A percentile compares a stretch with the other conserved stretches of the same genome.
These are phyloP conservation scores for Tenodera sinensis DNA, from an alignment of 2,888 invertebrate species.

Conservation along the genomic window DNA sequence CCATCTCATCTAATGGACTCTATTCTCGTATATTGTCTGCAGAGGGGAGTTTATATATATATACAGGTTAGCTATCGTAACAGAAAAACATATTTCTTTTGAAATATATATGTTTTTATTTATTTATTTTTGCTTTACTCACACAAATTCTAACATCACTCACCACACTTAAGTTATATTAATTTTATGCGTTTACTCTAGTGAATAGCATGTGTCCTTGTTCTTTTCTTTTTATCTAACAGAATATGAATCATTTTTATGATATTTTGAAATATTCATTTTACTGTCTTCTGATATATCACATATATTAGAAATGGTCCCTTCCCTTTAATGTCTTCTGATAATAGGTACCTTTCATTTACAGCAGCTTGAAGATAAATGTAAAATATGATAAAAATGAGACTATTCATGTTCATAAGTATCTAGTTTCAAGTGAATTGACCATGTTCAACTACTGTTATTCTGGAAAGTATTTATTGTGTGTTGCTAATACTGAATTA, in stretches of 20 bases:
- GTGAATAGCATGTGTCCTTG: not conserved
- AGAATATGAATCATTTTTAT: not conserved
- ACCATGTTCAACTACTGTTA: not conserved
- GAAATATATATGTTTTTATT: not conserved
- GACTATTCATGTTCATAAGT: not conserved
- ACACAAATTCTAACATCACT: slow-evolving; percentile 15
- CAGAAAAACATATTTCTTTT: slow-evolving; percentile 5
- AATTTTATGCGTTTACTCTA: not conserved
- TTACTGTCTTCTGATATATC: not conserved
- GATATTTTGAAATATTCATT: not conserved
- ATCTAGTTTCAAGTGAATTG: not conserved
- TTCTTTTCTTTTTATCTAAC: not conserved
- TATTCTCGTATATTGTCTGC: slow-evolving; percentile 9
- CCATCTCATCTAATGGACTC: not conserved
- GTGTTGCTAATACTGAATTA: not conserved
- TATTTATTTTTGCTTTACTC: not conserved
- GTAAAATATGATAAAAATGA: not conserved
- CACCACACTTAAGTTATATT: slow-evolving; percentile 4
- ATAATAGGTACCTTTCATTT: not conserved
- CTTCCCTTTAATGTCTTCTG: not conserved
- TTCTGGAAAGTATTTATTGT: not conserved
- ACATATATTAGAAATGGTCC: not conserved
- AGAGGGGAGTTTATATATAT: slow-evolving; percentile 5
- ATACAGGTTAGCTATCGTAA: not conserved
- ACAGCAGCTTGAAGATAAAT: not conserved